phyloP scores from a whole-genome alignment of 2,797 vertebrate species.

The Microtus obscurus region DNA sequence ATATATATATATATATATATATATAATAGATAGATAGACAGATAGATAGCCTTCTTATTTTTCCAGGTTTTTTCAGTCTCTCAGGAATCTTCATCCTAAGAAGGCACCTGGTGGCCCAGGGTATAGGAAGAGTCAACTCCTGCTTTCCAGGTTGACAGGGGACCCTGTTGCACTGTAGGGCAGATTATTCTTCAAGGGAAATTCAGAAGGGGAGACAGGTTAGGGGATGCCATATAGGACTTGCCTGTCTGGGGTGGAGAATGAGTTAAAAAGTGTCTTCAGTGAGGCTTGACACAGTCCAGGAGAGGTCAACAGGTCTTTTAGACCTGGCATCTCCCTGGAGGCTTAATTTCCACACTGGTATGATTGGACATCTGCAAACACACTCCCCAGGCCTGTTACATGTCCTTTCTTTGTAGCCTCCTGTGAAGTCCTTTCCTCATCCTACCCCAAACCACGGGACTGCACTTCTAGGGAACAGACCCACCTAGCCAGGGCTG shows the following conservation, averaged over 20 bases:
- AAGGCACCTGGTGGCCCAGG: neutral
- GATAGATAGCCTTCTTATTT: neutral
- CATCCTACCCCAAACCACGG: neutral
- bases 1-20: too few species aligned
- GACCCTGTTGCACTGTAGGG: neutral
- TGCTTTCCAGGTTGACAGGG: neutral
- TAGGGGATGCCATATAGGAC: fast-evolving
- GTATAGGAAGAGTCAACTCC: neutral
- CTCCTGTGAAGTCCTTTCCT: neutral
- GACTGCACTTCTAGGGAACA: neutral
- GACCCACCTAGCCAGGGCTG: neutral
- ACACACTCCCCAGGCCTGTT: neutral
- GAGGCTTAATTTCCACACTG: neutral
- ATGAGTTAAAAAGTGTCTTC: neutral
- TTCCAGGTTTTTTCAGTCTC: neutral
- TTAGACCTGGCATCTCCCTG: too few species aligned
- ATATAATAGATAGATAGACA: too few species aligned
- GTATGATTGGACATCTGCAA: neutral
- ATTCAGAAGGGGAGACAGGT: fast-evolving
- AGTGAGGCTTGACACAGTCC: too few species aligned
- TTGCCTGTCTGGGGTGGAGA: neutral
- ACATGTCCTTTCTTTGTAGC: neutral
- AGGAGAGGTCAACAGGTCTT: neutral
- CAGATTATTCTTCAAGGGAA: neutral
- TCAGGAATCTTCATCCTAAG: neutral